phyloP scores from a whole-genome alignment of 2,888 invertebrate species.

The Conops quadrifasciatus region DNA sequence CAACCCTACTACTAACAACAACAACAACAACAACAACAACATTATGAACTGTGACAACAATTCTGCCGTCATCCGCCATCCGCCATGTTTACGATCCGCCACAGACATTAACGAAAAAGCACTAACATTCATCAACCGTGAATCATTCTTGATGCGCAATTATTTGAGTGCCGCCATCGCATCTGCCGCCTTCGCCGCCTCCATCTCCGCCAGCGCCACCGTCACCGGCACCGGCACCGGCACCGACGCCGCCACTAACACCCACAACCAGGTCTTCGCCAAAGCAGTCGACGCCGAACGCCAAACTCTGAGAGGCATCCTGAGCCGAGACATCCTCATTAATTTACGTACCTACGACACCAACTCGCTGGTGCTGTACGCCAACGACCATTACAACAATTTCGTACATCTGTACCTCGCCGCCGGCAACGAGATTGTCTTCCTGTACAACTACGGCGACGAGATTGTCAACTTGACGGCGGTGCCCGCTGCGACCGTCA shows the following conservation, averaged over 20 bases:
- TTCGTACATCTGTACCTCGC: conserved; percentile 89
- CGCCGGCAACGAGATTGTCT: conserved; percentile 81
- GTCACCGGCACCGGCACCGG: no score
- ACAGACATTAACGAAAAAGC: conserved; percentile 90
- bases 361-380: conserved; percentile 84
- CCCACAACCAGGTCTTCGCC: conserved; percentile 29
- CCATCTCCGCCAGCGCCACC: conserved; percentile 40
- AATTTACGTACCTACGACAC: conserved; percentile 88
- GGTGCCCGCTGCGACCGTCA: conserved; percentile 77
- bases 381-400: conserved; percentile 92
- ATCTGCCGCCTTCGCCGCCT: conserved; percentile 40
- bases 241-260: conserved; percentile 23
- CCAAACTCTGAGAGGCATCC: conserved; percentile 73
- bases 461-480: conserved; percentile 82
- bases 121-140: conserved; percentile 83
- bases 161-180: conserved; percentile 72
- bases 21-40: not conserved
- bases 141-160: conserved; percentile 82
- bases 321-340: conserved; percentile 83
- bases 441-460: conserved; percentile 83
- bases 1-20: not conserved
- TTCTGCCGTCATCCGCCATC: not conserved
- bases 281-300: conserved; percentile 67
- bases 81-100: not conserved
- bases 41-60: not conserved